A percentile compares a stretch with the other conserved stretches of the same genome.
Conservation (phyloP, 2,797 vertebrate species). For the Sebastes iracundus region DNA sequence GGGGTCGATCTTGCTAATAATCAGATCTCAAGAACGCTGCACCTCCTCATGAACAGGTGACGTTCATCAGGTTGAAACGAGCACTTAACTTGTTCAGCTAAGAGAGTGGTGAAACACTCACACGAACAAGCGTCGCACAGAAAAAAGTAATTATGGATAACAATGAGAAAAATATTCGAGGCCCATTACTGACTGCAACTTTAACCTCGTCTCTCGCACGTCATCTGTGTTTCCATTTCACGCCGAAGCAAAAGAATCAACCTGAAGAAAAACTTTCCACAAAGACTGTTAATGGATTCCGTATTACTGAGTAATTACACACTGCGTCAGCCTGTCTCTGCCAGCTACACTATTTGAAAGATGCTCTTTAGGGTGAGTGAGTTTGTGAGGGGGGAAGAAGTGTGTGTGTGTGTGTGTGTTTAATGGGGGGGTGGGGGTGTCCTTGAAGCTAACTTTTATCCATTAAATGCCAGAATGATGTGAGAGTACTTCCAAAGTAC, state of each 20-base stretch:
- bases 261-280: neutral
- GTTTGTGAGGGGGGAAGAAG: neutral
- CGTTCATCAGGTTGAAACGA: neutral
- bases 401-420: too few relatives aligned
- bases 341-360: conserved; percentile 20
- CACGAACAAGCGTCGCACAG: neutral
- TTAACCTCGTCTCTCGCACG: neutral
- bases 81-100: neutral
- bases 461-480: conserved; percentile 30
- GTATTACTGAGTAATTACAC: conserved; percentile 15
- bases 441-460: conserved; percentile 47
- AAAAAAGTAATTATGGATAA: neutral
- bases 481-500: conserved; percentile 3
- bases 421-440: neutral
- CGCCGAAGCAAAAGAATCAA: neutral
- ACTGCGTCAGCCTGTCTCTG: conserved; percentile 17
- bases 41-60: neutral
- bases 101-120: neutral
- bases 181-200: neutral
- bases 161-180: neutral
- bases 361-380: conserved; percentile 19
- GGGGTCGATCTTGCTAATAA: neutral
- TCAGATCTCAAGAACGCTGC: neutral
- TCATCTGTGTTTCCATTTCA: neutral
- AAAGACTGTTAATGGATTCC: neutral